Percentiles rank a stretch among this genome's conserved stretches.
Conservation (phyloP, 2,888 invertebrate genomes). For the Drosophila ustulata region DNA sequence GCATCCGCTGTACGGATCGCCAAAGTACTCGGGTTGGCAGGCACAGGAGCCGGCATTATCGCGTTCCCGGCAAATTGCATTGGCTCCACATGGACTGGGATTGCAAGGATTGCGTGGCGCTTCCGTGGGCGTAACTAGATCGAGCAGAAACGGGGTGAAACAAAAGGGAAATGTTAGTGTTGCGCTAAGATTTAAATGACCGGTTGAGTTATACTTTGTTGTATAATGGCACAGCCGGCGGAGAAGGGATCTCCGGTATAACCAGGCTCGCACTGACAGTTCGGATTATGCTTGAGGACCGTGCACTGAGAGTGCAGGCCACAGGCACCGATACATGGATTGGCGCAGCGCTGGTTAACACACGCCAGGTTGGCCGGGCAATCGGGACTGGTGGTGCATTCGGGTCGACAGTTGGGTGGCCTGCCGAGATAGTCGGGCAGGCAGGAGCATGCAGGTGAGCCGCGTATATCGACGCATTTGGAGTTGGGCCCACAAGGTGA, state of each 20-base stretch:
- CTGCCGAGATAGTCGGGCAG: slow-evolving; percentile 91
- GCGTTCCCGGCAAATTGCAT: slow-evolving; percentile 91
- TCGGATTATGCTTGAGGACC: slow-evolving; percentile 91
- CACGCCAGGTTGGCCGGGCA: slow-evolving; percentile 92
- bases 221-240: slow-evolving; percentile 88
- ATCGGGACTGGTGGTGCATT: slow-evolving; percentile 90
- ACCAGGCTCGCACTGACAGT: slow-evolving; percentile 90
- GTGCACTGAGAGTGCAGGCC: slow-evolving; percentile 91
- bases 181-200: not conserved
- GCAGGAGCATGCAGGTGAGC: slow-evolving; percentile 93
- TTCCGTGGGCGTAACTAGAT: slow-evolving; percentile 85
- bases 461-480: slow-evolving; percentile 90
- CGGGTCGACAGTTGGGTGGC: slow-evolving; percentile 93
- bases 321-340: slow-evolving; percentile 92
- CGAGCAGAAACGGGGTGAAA: not conserved
- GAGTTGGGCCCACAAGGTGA: slow-evolving; percentile 95
- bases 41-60: slow-evolving; percentile 91
- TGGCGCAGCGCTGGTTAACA: slow-evolving; percentile 91
- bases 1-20: slow-evolving; percentile 92
- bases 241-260: slow-evolving; percentile 92
- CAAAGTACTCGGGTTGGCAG: slow-evolving; percentile 90
- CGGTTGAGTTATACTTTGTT: slow-evolving; percentile 83
- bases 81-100: slow-evolving; percentile 92
- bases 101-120: slow-evolving; percentile 90
- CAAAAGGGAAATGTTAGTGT: slow-evolving; percentile 15